Base-by-base conservation (phyloP, 2,113 vertebrate species). In the Ranitomeya imitator region DNA sequence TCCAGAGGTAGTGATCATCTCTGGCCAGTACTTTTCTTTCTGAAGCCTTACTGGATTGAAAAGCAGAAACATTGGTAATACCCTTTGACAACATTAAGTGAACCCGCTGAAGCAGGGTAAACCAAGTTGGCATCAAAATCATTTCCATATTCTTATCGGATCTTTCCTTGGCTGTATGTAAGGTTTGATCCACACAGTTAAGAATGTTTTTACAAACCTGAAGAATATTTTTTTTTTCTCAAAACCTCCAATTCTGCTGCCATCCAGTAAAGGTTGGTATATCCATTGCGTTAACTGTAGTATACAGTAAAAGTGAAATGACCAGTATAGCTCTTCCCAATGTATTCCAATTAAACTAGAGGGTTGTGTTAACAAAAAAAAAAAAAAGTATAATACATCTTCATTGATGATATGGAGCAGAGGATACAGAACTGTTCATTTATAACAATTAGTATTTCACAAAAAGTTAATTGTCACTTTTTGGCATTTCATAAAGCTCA, bases 351-450 rank as follows among this genome's bases (percentile, higher is more conserved):
- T 91, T 92, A 91, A 92, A 92, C 90, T 92, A 94, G 92, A 94
- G 91, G 91, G 93, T 93, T 94, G 91, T 91, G 93, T 93, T 94
- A 95, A 93, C 95, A 92, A 93, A n/a, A 65, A 86, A 85, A 1
- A 52, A 73, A 54, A 73, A 81, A 31, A 19, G 31, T 6, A 81
- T 16, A 8, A 12, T 16, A 10, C 13, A 9, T 23, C 12, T 14
- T 13, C 13, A 73, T 16, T 37, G 9, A 61, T 73, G 26, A 59
- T 57, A 96, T 94, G 95, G 95, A 95, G 95, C 95, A 94, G 96
- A 96, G 96, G 95, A 96, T 96, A 97, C 95, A 97, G 94, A 97
- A 94, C 94, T 92, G 92, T 93, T 93, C 91, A 89, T 79, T 54
- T 91, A 92, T 92, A 89, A 73, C 88, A 65, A 80, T 61, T 26